These are phyloP conservation scores for Agapornis roseicollis DNA, from an alignment of 2,113 vertebrate genomes.

Conservation along the genomic window DNA sequence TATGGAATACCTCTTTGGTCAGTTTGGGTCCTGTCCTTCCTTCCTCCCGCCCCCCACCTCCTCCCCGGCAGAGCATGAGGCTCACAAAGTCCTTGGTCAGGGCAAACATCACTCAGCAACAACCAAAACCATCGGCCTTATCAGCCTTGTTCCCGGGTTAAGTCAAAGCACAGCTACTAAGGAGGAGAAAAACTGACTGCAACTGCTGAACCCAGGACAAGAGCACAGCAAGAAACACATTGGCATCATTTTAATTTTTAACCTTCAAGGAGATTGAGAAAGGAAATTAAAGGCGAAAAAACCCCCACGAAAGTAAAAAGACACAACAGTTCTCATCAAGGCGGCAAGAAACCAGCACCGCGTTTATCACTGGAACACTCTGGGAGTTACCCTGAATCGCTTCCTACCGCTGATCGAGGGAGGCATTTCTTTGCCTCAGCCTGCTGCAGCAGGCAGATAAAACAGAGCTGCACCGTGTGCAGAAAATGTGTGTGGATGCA, in stretches of 20 bases:
- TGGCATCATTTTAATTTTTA: neutral
- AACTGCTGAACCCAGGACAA: too few species aligned
- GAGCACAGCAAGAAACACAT: neutral
- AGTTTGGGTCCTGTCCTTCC: too few species aligned
- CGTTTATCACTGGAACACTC: neutral
- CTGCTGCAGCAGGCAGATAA: constrained; percentile 34
- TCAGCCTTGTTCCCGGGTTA: too few species aligned
- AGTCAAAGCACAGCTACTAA: too few species aligned
- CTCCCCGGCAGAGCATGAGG: too few species aligned
- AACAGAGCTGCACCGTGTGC: neutral
- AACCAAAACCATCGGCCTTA: too few species aligned
- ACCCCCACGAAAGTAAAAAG: neutral
- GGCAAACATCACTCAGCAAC: too few species aligned
- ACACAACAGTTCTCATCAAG: neutral
- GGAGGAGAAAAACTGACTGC: too few species aligned
- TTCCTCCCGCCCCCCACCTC: too few species aligned
- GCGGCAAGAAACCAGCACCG: neutral
- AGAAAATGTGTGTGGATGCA: neutral
- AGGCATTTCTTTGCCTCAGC: neutral
- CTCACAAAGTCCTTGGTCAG: too few species aligned
- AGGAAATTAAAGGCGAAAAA: neutral
- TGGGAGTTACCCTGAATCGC: neutral
- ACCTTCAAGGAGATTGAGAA: neutral
- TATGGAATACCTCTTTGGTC: too few species aligned
- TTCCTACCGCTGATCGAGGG: neutral